Evolutionary conservation across 1,140 invertebrate genomes (phyloP).

Genomic region (Procambarus virginalis): DNA sequence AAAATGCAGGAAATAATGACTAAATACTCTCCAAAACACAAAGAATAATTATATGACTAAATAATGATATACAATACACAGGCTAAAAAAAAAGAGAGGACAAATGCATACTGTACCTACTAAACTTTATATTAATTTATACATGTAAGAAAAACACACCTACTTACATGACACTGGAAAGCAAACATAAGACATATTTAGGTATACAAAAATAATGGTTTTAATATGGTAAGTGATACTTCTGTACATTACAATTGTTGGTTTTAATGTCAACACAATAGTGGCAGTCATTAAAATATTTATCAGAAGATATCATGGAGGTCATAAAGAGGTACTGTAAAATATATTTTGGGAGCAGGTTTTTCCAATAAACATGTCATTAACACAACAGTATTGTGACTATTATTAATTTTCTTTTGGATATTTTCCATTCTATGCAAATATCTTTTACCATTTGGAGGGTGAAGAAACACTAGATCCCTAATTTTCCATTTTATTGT

Average conservation of each 20-base stretch:
- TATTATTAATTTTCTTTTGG: too few species aligned
- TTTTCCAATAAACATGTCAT: too few species aligned
- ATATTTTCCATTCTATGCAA: too few species aligned
- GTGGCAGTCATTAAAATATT: neutral
- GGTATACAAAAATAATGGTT: slow-evolving; percentile 31
- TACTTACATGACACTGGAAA: slow-evolving; percentile 59
- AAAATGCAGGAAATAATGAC: neutral
- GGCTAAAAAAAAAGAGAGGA: neutral
- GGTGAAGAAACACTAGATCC: too few species aligned
- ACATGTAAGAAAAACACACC: slow-evolving; percentile 28
- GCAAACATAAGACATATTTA: slow-evolving; percentile 32
- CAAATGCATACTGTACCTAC: neutral
- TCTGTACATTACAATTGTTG: neutral
- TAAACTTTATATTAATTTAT: slow-evolving; percentile 1
- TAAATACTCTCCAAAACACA: too few species aligned
- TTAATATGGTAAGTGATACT: neutral
- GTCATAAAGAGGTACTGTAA: too few species aligned
- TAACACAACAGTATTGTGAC: too few species aligned
- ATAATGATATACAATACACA: neutral
- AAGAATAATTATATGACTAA: neutral
- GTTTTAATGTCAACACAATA: neutral
- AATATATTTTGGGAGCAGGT: too few species aligned
- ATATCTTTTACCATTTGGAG: too few species aligned
- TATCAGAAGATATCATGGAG: too few species aligned
- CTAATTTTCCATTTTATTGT: too few species aligned